phyloP scores from a whole-genome alignment of 2,888 invertebrate genomes.

The Hydrotaea cyrtoneurina region DNA sequence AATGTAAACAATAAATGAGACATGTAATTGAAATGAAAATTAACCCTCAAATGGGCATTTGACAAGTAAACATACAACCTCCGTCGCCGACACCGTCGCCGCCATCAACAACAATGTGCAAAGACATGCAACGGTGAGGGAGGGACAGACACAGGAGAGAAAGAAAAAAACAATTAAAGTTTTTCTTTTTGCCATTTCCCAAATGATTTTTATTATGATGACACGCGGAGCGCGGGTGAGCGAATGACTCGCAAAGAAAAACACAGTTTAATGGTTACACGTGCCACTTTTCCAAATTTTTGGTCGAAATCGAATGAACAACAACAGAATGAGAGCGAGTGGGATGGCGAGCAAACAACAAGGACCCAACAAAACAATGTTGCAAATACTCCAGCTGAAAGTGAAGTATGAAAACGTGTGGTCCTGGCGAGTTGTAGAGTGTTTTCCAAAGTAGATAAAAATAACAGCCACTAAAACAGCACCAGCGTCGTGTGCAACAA shows the following conservation, averaged over 20 bases:
- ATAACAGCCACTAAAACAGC: slow-evolving; percentile 36
- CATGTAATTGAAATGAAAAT: slow-evolving; percentile 53
- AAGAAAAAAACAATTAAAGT: slow-evolving; percentile 39
- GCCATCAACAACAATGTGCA: neutral
- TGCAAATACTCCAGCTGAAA: slow-evolving; percentile 19
- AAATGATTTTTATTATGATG: slow-evolving; percentile 17
- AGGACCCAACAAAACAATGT: slow-evolving; percentile 9
- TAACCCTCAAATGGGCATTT: slow-evolving; percentile 46
- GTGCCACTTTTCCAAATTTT: slow-evolving; percentile 53
- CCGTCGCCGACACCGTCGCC: neutral
- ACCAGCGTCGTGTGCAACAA: slow-evolving; percentile 8
- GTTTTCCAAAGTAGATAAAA: slow-evolving; percentile 24
- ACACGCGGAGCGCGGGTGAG: neutral
- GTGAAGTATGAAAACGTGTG: slow-evolving; percentile 25
- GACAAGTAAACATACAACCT: neutral
- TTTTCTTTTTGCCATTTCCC: slow-evolving; percentile 33
- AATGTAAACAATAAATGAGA: slow-evolving; percentile 37
- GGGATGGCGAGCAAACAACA: neutral
- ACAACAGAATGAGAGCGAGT: neutral
- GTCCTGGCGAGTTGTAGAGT: neutral
- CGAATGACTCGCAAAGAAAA: slow-evolving; percentile 26
- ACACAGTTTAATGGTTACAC: slow-evolving; percentile 63
- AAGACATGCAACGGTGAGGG: neutral
- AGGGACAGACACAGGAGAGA: slow-evolving; percentile 9
- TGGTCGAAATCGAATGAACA: neutral